Conservation (phyloP, 2,888 invertebrate species). For the Cerastis leucographa region DNA sequence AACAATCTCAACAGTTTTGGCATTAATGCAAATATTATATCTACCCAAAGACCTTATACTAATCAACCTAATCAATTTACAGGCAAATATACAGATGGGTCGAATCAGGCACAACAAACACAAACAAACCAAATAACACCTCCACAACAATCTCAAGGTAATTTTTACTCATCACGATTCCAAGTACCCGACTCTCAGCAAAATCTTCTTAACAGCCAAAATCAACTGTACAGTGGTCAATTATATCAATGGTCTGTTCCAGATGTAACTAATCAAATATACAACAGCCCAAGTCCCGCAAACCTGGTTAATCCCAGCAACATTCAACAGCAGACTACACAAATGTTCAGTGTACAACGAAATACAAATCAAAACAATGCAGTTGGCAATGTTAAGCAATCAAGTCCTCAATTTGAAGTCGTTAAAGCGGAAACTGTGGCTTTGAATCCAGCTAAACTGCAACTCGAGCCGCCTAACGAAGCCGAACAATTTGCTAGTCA, state of each 20-base stretch:
- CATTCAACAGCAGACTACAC: slow-evolving; percentile 64
- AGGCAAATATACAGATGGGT: slow-evolving; percentile 66
- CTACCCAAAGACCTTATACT: slow-evolving; percentile 63
- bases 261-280: slow-evolving; percentile 83
- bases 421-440: slow-evolving; percentile 78
- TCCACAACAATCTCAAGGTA: slow-evolving; percentile 67
- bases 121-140: slow-evolving; percentile 71
- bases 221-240: slow-evolving; percentile 85
- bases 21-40: slow-evolving; percentile 60
- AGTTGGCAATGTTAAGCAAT: slow-evolving; percentile 45
- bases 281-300: slow-evolving; percentile 77
- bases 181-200: slow-evolving; percentile 66
- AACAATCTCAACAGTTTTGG: slow-evolving; percentile 65
- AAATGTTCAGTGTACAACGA: slow-evolving; percentile 63
- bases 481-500: slow-evolving; percentile 73
- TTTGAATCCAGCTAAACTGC: slow-evolving; percentile 74
- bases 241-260: slow-evolving; percentile 86
- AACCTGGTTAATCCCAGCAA: slow-evolving; percentile 67
- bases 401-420: slow-evolving; percentile 74
- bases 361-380: slow-evolving; percentile 57
- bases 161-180: slow-evolving; percentile 70
- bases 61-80: slow-evolving; percentile 67
- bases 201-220: slow-evolving; percentile 69
- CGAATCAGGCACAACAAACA: slow-evolving; percentile 63
- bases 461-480: slow-evolving; percentile 73